Base-by-base conservation (phyloP, 37 sponge, comb jelly and placozoan species). In the Theonella swinhoei region DNA sequence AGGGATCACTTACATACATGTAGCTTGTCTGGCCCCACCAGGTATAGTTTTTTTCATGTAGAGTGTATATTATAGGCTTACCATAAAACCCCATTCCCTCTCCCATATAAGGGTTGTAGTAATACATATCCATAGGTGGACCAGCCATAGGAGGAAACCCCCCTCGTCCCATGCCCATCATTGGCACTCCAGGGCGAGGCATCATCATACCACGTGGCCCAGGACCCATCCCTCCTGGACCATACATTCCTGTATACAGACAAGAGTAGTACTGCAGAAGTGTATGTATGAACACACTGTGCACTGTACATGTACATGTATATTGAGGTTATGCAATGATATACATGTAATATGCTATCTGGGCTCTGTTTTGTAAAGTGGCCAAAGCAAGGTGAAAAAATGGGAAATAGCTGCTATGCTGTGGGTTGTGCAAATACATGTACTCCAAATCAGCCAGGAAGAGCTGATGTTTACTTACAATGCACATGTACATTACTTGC, bases 151-250 rank as follows among this genome's bases (percentile, higher is more conserved):
- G 58, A 41, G 30, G 54, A 29, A 28, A 65, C 4, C 88, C 78
- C 28, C 88, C 78, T 24, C 72, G 32, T 25, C 90, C 85, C 76
- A 80, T 76, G 39, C 77, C 77, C 83, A 88, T 82, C 54, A 42
- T 39, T 22, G 59, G 42, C 34, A 64, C 37, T 7, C 72, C 74
- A 28, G 68, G 68, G 1, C 68, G 54, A 1, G 73, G 75, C 58
- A 84, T 84, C 89, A 88, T 87, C 87, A 89, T 84, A 1, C 67
- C 25, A 20, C 54, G 42, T 0, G 60, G 39, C 42, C 23, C 23
- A 36, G 65, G 64, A 23, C 63, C 65, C 58, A 68, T 41, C 70
- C 71, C 72, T 29, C 66, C 80, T 68, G 58, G 20, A 7, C 43
- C 32, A 47, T 47, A 47, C 54, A 47, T 47, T 14, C 54, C 54